Evolutionary conservation across 2,113 vertebrate species (phyloP), one percentile per base, ranked within the genome.

Genomic region (Gopherus flavomarginatus): DNA sequence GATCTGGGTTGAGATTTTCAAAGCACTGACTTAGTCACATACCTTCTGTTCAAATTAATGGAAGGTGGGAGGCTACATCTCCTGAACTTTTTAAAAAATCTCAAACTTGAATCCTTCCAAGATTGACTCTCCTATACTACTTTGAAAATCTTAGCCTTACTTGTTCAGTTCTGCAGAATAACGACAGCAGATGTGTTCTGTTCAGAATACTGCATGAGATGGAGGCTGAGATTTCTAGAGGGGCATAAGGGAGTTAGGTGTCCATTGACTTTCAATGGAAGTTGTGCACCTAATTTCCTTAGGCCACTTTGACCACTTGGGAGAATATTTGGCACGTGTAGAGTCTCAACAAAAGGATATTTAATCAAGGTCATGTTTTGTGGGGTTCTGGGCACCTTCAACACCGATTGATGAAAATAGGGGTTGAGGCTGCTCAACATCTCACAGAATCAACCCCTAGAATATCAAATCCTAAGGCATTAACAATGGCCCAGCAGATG

Each of bases 401-500:
- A 81, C 89, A 77, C 83, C 93, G 88, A 91, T 93, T 87, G 88
- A 90, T 85, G 78, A 87, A 83, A 75, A 92, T 50, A 92, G 9
- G 82, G 87, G 87, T 90, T 49, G 81, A 92, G 42, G 87, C 89
- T 49, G 81, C 94, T 87, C 91, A 89, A 54, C 83, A 87, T 19
- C 81, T 89, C 54, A 81, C 89, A 97, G 92, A 93, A 88, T 95
- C 83, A 91, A 88, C 87, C 78, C 11, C 3, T 35, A 84, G 59
- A 94, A 96, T 92, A 97, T 83, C 50, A 93, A 6, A 31, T 96
- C 86, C 82, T 91, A 97, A 97, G 56, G 75, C 81, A 93, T 85
- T 96, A 94, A 90, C 79, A 96, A 83, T 81, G 91, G 96, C 80
- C 62, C 96, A 94, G 96, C 97, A 97, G 97, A 97, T 94, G 95